Base-by-base conservation (phyloP, 2,888 invertebrate species). In the Oscheius myriophilus region DNA sequence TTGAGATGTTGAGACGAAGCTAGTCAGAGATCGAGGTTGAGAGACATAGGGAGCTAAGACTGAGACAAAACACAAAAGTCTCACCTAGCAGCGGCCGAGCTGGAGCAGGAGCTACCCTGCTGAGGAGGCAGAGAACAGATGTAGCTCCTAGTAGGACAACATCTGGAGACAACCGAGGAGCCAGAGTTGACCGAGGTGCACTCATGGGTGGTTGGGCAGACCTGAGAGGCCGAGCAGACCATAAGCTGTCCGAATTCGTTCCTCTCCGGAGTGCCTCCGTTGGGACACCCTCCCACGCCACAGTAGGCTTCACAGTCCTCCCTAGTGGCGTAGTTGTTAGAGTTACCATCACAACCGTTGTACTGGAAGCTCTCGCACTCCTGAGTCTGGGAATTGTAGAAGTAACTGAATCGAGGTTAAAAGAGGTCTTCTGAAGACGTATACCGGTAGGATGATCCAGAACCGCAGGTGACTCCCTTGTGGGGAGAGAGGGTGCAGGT, bases 101-200 rank as follows among this genome's bases (percentile, higher is more conserved):
- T 76, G n/a, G 81, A 81, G 73, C 86, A 86, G 0, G 80, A 78
- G 6, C 76, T 73, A 58, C 86, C 86, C 58, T 85, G 84, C 63
- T 82, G 84, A 21, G 83, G 84, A 21, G 85, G 84, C n/a, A 84
- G 81, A 0, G 82, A 82, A 70, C 86, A 86, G 70, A 86, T 85
- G 76, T 83, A 76, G 18, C 83, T 71, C 14, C 77, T 67, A 25
- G 77, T 77, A 16, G 79, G 79, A 49, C 77, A 77, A 45, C 79
- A 79, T 9, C 84, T 73, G 64, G 82, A 83, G 66, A 86, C 82
- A 41, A 85, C 81, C 16, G 75, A 73, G 49, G 69, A 70, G 42
- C 84, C 84, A 1, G 81, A 80, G 58, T 82, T 79, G 62, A 86
- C 84, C 1, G 76, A 76, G 11, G 84, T 83, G 70, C 86, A 86